These are phyloP conservation scores for Halcyon badia DNA, from an alignment of 2,797 vertebrate genomes.

Conservation along the genomic window DNA sequence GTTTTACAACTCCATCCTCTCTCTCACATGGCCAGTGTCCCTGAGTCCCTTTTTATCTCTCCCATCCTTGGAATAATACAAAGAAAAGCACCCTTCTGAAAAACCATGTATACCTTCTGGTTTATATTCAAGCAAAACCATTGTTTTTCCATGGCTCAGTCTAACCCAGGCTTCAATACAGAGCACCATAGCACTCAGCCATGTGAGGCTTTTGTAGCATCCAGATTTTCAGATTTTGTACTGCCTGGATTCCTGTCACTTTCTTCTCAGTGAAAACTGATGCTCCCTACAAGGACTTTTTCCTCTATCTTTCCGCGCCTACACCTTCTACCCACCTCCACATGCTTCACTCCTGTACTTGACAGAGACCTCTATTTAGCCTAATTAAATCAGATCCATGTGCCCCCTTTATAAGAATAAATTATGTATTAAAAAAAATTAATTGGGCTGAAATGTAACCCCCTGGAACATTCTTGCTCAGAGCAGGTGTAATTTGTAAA, in stretches of 20 bases:
- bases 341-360: conserved; percentile 24
- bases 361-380: conserved; percentile 46
- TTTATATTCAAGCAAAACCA: not conserved
- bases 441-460: conserved; percentile 8
- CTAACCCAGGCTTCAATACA: not conserved
- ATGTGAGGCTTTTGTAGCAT: not conserved
- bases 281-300: not conserved
- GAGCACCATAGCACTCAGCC: not conserved
- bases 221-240: not conserved
- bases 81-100: not conserved
- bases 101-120: not conserved
- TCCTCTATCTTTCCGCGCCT: not conserved
- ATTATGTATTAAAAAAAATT: conserved; percentile 25
- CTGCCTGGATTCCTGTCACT: not conserved
- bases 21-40: not conserved
- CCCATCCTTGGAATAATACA: not conserved
- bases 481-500: conserved; percentile 40
- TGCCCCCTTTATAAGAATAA: conserved; percentile 34
- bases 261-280: conserved; percentile 17
- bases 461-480: conserved; percentile 10
- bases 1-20: not conserved
- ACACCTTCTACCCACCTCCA: not conserved
- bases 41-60: not conserved
- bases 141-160: not conserved
- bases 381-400: conserved; percentile 40